Base-by-base conservation (phyloP, 2,797 vertebrate genomes). In the Cirrhinus mrigala region DNA sequence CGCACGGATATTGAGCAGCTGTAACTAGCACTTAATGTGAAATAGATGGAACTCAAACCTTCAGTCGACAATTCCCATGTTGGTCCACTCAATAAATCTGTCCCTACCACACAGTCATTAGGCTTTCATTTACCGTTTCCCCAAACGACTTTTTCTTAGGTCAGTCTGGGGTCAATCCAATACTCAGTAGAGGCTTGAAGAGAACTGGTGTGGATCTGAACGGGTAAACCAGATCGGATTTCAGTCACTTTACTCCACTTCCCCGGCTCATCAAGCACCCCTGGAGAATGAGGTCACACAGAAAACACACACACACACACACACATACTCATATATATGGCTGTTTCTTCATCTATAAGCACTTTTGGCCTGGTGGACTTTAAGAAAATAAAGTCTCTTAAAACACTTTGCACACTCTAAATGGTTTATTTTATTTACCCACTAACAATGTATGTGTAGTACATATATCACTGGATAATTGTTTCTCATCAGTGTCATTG, bases 241-340 rank as follows among this genome's bases (percentile, higher is more conserved):
- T 88, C 90, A 89, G 87, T 81, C 77, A 82, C 86, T 89, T 82
- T 89, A 90, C 40, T 84, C 86, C 58, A 78, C 73, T 86, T 81
- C 81, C 76, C 73, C 11, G 33, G 76, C 76, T 90, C 86, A 84
- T 64, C 71, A 79, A 71, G 70, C 73, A 33, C 85, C 85, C 79
- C 79, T 52, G 37, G 82, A 89, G 85, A 85, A 87, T 84, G 82
- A 88, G 86, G 52, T 87, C 86, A 86, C 74, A 44, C 66, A 82
- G 33, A 69, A 74, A 66, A 81, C 29, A 79, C 44, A 70, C 60
- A 56, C 71, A 84, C 40, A 76, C 24, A 48, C 27, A 29, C 24
- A 56, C 54, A 68, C 46, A 73, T 24, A 56, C 68, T 74, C 46
- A 74, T 24, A 40, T n/a, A 24, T 60, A 29, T 77, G 33, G 11